These are phyloP conservation scores for Peromyscus maniculatus DNA, from an alignment of 2,113 vertebrate species.

Conservation along the genomic window DNA sequence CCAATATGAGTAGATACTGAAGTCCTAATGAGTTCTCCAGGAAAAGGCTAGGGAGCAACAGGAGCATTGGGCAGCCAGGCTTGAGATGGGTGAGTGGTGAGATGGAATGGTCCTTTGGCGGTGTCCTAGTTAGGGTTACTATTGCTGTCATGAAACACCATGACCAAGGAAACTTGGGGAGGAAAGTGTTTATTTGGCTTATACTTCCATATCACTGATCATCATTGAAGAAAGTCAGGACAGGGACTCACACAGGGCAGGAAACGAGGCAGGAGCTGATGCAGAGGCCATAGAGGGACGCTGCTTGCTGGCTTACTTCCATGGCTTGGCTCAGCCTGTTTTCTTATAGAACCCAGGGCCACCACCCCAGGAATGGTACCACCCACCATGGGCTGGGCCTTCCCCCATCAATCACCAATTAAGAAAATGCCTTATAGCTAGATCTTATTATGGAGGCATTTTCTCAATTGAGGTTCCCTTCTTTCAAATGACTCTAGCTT, in stretches of 20 bases:
- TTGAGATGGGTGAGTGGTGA: not conserved
- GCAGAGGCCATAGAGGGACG: not conserved
- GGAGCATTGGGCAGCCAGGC: not conserved
- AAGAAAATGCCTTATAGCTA: not conserved
- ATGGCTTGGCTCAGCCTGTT: not conserved
- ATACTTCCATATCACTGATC: not conserved
- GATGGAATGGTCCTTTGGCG: not conserved
- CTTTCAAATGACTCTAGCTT: not conserved
- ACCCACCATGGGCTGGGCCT: not conserved
- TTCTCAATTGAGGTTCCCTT: not conserved
- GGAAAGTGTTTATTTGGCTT: not conserved
- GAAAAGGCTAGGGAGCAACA: not conserved
- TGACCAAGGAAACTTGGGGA: not conserved
- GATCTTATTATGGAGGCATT: not conserved
- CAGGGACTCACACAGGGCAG: not conserved
- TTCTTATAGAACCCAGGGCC: not conserved
- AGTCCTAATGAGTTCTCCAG: not conserved
- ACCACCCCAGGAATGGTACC: not conserved
- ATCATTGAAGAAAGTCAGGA: not conserved
- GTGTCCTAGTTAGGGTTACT: not conserved
- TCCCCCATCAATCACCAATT: not conserved
- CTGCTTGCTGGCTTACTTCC: not conserved
- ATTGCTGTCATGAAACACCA: not conserved
- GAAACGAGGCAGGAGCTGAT: not conserved
- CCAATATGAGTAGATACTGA: not conserved